Conservation (phyloP, 2,888 invertebrate species). For the Encarsia formosa region DNA sequence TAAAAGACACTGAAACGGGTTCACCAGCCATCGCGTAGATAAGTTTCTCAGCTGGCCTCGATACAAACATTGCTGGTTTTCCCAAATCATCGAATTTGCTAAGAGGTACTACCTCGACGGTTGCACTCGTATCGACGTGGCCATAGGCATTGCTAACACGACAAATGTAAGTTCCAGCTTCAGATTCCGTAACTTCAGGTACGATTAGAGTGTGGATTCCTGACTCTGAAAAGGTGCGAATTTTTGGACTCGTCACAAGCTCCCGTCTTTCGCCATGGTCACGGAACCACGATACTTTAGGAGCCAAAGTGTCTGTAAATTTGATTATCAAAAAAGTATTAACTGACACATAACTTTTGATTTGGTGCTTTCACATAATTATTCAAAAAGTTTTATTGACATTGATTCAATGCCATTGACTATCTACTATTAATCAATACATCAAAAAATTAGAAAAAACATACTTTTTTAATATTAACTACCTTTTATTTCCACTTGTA, state of each 20-base stretch:
- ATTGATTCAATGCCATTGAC: no score
- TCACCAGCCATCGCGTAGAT: constrained; percentile 73
- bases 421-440: no score
- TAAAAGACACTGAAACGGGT: constrained; percentile 78
- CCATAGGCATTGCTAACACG: constrained; percentile 72
- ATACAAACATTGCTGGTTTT: constrained; percentile 74
- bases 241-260: constrained; percentile 59
- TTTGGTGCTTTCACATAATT: no score
- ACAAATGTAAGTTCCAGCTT: constrained; percentile 73
- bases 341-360: no score
- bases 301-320: constrained; percentile 52
- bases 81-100: constrained; percentile 59
- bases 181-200: constrained; percentile 67
- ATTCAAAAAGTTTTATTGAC: no score
- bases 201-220: constrained; percentile 72
- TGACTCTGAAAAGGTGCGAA: constrained; percentile 64
- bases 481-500: constrained; percentile 76
- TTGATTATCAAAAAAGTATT: no score
- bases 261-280: constrained; percentile 55
- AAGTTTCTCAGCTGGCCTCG: constrained; percentile 69
- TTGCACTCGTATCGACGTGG: constrained; percentile 68
- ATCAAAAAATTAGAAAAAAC: no score
- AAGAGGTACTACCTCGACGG: constrained; percentile 65
- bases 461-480: no score
- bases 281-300: constrained; percentile 72